Base-by-base conservation (phyloP, 2,888 invertebrate genomes). In the Tridacna crocea region DNA sequence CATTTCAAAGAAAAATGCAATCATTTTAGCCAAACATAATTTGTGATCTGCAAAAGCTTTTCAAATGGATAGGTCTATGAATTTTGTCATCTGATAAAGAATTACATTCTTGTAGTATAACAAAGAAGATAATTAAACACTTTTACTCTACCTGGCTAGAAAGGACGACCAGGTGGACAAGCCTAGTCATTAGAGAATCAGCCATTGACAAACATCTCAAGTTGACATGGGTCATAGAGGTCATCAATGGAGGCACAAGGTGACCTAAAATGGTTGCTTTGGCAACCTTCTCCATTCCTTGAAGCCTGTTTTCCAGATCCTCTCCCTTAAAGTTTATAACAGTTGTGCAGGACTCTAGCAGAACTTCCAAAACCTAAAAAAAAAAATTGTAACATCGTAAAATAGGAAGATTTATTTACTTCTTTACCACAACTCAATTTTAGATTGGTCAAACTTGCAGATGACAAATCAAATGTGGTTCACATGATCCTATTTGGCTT, bases 181-280 rank as follows among this genome's bases (percentile, higher is more conserved):
- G 90, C 75, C 92, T 91, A 11, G 93, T 90, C 92, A 94, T 93
- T 46, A 94, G 89, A 22, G 88, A 82, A 74, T 93, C 91, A 8
- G 94, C 93, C 73, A 93, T 80, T 19, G 85, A 78, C 72, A 94
- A 87, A 79, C 91, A 90, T 60, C 90, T 90, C 19, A 93, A 88
- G 75, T 92, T 92, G n/a, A 81, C 85, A 77, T 94, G 93, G 36
- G 93, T 94, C 86, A 94, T 88, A 6, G 93, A 88, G 0, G 94
- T 94, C 74, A 94, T 83, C 19, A 94, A 85, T 0, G 92, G 88
- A 0, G 94, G 94, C 76, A 94, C 81, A 61, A 94, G 85, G 79
- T 94, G 92, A 60, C 94, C 94, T 24, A 94, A 88, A 12, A 94
- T 87, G 8, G 94, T 93, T 47, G 93, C 92, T 87, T 94, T 94